A percentile compares a stretch with the other conserved stretches of the same genome.
phyloP scores from a whole-genome alignment of 2,888 invertebrate genomes.

The Aphidoletes aphidimyza region DNA sequence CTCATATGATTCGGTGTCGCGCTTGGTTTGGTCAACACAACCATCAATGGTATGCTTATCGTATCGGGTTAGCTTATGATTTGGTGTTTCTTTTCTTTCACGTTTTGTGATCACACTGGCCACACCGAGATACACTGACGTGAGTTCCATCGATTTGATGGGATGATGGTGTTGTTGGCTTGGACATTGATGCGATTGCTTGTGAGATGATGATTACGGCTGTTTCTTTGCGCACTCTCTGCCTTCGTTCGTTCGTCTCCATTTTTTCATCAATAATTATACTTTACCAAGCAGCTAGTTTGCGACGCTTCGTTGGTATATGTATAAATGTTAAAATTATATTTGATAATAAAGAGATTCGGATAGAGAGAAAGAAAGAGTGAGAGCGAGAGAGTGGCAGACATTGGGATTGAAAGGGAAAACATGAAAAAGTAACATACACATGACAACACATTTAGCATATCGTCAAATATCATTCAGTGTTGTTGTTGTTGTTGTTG shows the following conservation, averaged over 20 bases:
- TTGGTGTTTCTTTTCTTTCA: no score
- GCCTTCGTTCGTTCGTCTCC: not conserved
- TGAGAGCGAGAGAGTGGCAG: not conserved
- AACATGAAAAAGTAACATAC: not conserved
- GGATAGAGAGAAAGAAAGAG: no score
- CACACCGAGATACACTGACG: no score
- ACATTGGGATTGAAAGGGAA: not conserved
- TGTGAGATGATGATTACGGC: conserved; percentile 14
- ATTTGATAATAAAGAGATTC: conserved; percentile 7
- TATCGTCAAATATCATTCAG: conserved; percentile 12
- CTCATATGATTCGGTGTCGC: no score
- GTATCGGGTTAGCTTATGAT: no score
- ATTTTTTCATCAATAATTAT: not conserved
- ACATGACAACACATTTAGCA: conserved; percentile 16
- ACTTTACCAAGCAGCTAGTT: not conserved
- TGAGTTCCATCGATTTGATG: no score
- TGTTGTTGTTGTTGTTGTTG: no score
- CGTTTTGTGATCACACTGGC: no score
- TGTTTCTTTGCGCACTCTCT: not conserved
- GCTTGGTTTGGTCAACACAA: no score
- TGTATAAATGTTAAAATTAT: not conserved
- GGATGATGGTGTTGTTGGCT: no score
- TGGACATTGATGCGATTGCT: not conserved
- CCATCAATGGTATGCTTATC: no score
- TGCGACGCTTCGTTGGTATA: not conserved